Evolutionary conservation across 1,140 invertebrate species (phyloP).

Genomic region (Heliconius himera): DNA sequence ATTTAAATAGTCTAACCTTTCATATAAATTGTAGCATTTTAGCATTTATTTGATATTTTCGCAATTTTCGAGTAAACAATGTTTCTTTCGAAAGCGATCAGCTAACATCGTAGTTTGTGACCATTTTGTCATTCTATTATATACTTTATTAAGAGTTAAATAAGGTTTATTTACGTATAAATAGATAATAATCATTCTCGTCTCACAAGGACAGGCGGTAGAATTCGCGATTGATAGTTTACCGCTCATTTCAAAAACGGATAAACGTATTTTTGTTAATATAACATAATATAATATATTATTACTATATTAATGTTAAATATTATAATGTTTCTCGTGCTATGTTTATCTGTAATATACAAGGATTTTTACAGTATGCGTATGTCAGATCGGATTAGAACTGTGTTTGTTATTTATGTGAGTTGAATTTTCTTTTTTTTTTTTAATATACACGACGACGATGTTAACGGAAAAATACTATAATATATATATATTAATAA

Average conservation of each 20-base stretch:
- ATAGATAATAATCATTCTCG: background rate
- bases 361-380: background rate
- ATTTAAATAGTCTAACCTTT: background rate
- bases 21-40: background rate
- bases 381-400: background rate
- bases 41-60: slow-evolving; percentile 15
- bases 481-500: background rate
- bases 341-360: background rate
- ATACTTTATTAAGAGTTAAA: background rate
- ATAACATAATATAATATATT: background rate
- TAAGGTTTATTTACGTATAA: background rate
- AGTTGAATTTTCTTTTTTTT: background rate
- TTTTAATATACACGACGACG: background rate
- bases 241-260: background rate
- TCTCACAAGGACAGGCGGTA: slow-evolving; percentile 3
- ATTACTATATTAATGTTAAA: too few relatives aligned
- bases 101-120: background rate
- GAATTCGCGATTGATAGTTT: background rate
- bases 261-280: background rate
- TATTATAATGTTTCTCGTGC: background rate
- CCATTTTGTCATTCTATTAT: slow-evolving; percentile 13
- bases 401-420: background rate
- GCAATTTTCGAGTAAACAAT: slow-evolving; percentile 16
- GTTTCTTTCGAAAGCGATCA: slow-evolving; percentile 19
- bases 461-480: background rate